Base-by-base conservation (phyloP, 2,888 invertebrate species). In the Gastracanthus pulcherrimus region DNA sequence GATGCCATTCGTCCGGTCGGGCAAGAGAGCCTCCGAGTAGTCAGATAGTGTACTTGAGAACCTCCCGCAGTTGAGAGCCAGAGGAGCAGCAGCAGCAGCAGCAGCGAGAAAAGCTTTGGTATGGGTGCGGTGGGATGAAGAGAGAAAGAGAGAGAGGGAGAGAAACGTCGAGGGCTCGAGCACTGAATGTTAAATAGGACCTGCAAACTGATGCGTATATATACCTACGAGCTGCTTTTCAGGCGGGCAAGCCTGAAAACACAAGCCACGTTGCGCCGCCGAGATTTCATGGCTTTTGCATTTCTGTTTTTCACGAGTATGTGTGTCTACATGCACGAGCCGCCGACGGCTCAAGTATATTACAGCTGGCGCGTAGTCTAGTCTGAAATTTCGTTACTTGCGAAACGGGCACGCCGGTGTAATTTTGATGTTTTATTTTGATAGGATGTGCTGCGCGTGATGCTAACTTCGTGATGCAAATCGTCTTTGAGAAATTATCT, bases 101-200 rank as follows among this genome's bases (percentile, higher is more conserved):
- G n/a, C n/a, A n/a, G n/a, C 34, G 64, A 13, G 19, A 67, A 67
- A 76, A 58, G 41, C 6, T 55, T 55, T 36, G 36, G 51, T 23
- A 11, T 6, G 11, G 19, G 31, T 3, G 58, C n/a, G n/a, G n/a
- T n/a, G 55, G 45, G 45, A 31, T 55, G 48, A 55, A 77, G 16
- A 34, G 51, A 41, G 64, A 45, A 31, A 26, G 38, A n/a, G 67
- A 48, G 67, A 16, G 38, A 51, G 36, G 6, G 55, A 51, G 64
- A 71, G 64, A 51, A 48, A 72, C 41, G 34, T 55, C 31, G 36
- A 80, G 66, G 45, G 66, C 45, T 67, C 60, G 11, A 76, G 76
- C 38, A 72, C 71, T 66, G 72, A 76, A 76, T 76, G 70, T 48
- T 76, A 80, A 80, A 71, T 76, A 76, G 70, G 41, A 80, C 34